Conservation (phyloP, 2,113 vertebrate genomes). For the Plotosus lineatus region DNA sequence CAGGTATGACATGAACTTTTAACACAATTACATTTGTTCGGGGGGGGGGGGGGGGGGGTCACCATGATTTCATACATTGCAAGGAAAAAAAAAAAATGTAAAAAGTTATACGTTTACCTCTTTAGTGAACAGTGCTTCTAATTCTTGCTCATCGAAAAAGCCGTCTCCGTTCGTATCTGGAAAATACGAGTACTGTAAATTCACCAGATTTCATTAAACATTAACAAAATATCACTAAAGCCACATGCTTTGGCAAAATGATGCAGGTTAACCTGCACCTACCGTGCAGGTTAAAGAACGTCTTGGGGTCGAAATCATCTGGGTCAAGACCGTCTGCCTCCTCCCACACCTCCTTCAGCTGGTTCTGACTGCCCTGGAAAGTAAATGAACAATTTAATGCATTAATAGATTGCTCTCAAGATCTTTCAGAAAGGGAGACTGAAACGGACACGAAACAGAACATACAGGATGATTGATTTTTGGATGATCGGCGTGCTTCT, state of each 20-base stretch:
- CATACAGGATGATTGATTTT: slow-evolving; percentile 97
- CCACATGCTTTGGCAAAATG: too few relatives aligned
- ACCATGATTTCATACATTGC: too few relatives aligned
- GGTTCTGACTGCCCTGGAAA: slow-evolving; percentile 91
- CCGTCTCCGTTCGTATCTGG: slow-evolving; percentile 92
- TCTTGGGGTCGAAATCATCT: slow-evolving; percentile 95
- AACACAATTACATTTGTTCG: too few relatives aligned
- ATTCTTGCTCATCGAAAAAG: slow-evolving; percentile 93
- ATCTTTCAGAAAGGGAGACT: neutral
- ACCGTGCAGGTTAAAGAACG: slow-evolving; percentile 98
- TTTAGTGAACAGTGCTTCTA: slow-evolving; percentile 95
- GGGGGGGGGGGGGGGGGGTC: too few relatives aligned
- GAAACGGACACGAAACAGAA: neutral
- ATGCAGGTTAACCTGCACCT: slow-evolving; percentile 52
- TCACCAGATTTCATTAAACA: neutral
- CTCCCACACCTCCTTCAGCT: slow-evolving; percentile 97
- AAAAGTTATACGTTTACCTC: too few relatives aligned
- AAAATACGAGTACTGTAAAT: neutral
- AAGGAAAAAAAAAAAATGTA: too few relatives aligned
- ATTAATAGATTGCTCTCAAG: too few relatives aligned
- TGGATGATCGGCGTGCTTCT: slow-evolving; percentile 92
- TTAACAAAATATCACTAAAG: neutral
- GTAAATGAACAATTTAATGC: too few relatives aligned
- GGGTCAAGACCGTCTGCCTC: slow-evolving; percentile 95
- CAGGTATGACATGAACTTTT: too few relatives aligned